Conservation (phyloP, 2,113 vertebrate genomes). For the Xiphias gladius region DNA sequence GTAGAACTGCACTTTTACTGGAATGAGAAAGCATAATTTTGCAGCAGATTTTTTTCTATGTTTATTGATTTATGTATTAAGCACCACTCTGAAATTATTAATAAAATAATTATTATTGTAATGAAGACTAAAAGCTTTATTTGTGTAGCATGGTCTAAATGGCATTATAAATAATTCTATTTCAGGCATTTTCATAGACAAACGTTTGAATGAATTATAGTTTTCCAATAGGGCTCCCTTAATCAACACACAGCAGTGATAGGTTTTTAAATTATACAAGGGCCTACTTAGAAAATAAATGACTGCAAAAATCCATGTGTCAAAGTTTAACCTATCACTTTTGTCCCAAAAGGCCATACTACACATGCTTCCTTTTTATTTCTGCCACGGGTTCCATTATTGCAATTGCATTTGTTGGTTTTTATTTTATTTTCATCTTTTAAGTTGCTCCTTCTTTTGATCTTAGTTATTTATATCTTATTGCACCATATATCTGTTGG, state of each 20-base stretch:
- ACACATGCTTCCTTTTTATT: not conserved
- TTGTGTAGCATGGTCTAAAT: not conserved
- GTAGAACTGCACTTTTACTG: not conserved
- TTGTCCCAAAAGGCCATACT: not conserved
- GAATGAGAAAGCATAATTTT: not conserved
- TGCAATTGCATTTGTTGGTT: not conserved
- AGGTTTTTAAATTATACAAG: not conserved
- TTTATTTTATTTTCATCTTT: not conserved
- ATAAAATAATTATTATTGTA: no score
- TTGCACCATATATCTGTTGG: no score
- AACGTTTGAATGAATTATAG: no score
- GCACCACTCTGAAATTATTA: not conserved
- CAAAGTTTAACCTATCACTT: no score
- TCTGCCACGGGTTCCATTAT: not conserved
- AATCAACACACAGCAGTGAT: not conserved
- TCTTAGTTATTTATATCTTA: not conserved
- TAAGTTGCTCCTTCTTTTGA: not conserved
- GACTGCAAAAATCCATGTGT: no score
- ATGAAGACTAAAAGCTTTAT: not conserved
- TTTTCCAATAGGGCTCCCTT: no score
- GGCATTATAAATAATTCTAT: not conserved
- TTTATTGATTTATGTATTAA: not conserved
- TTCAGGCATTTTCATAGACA: not conserved
- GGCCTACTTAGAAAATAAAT: not conserved
- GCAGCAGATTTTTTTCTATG: not conserved